Evolutionary conservation across 2,113 vertebrate genomes (phyloP).

Genomic region (Seriola dumerili): DNA sequence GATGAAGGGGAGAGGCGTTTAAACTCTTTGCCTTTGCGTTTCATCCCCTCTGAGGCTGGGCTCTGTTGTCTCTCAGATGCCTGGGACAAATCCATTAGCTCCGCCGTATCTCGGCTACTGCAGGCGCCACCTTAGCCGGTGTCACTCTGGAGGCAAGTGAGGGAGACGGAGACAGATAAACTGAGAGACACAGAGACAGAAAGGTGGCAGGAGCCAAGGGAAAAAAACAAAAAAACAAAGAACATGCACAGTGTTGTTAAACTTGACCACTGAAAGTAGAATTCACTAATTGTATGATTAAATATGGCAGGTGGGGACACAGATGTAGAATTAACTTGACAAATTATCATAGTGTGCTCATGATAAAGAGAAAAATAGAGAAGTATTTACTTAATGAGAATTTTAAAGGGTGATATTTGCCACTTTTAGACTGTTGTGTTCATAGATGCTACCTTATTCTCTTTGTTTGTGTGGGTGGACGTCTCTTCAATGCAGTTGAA

Average conservation of each 20-base stretch:
- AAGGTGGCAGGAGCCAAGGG: constrained; percentile 25
- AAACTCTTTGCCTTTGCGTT: constrained; percentile 70
- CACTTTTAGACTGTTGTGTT: neutral
- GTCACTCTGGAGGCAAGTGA: constrained; percentile 58
- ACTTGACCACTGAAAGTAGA: constrained; percentile 7
- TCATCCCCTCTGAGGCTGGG: constrained; percentile 66
- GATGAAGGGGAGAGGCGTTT: constrained; percentile 76
- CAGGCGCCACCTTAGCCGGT: constrained; percentile 69
- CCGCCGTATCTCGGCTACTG: constrained; percentile 72
- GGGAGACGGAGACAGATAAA: constrained; percentile 56
- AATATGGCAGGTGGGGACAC: neutral
- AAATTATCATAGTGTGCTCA: neutral
- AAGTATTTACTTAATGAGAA: neutral
- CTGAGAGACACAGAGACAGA: constrained; percentile 18
- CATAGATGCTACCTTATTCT: neutral
- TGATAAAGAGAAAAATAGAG: neutral
- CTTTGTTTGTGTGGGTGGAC: neutral
- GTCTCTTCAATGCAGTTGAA: neutral
- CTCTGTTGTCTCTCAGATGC: constrained; percentile 72
- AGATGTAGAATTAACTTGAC: neutral
- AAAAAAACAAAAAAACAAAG: constrained; percentile 18
- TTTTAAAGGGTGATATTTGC: neutral
- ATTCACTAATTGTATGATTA: constrained; percentile 6
- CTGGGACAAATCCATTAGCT: constrained; percentile 83
- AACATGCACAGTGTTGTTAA: neutral